Percentiles rank a stretch among this genome's conserved stretches.
Evolutionary conservation across 1,140 invertebrate genomes (phyloP).

Genomic region (Pseudomyrmex pallidus): DNA sequence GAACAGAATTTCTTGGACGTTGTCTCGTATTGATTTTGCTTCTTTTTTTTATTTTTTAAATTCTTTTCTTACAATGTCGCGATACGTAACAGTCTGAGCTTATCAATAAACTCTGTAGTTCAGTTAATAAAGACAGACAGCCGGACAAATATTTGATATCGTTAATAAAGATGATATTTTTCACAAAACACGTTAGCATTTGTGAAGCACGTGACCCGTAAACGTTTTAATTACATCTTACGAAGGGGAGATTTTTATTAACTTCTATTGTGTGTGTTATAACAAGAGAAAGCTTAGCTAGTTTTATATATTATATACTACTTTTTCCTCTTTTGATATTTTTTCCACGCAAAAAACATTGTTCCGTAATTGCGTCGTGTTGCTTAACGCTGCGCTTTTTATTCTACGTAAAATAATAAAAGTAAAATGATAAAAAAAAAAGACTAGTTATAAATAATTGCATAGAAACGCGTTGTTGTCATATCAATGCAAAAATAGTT

Average conservation of each 20-base stretch:
- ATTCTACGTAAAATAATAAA: not conserved
- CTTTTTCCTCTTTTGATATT: not conserved
- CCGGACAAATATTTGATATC: not conserved
- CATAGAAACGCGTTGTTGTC: not conserved
- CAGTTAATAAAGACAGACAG: not conserved
- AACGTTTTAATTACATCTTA: not conserved
- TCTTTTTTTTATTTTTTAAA: not conserved
- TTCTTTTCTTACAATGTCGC: not conserved
- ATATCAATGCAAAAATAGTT: not conserved
- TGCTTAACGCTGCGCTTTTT: not conserved
- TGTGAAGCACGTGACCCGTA: not conserved
- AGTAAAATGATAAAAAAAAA: not conserved
- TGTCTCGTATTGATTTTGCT: not conserved
- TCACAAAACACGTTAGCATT: not conserved
- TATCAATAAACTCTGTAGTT: not conserved
- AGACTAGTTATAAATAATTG: too few relatives aligned
- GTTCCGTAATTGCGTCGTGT: not conserved
- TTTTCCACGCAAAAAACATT: constrained; percentile 29
- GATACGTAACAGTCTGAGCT: not conserved
- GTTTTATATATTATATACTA: too few relatives aligned
- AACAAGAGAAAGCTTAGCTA: too few relatives aligned
- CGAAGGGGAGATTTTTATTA: not conserved
- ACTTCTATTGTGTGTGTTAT: too few relatives aligned
- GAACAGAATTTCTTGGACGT: constrained; percentile 9
- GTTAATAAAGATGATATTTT: constrained; percentile 3